Evolutionary conservation across 2,797 vertebrate genomes (phyloP).

Genomic region (Arrhamphus sclerolepis): DNA sequence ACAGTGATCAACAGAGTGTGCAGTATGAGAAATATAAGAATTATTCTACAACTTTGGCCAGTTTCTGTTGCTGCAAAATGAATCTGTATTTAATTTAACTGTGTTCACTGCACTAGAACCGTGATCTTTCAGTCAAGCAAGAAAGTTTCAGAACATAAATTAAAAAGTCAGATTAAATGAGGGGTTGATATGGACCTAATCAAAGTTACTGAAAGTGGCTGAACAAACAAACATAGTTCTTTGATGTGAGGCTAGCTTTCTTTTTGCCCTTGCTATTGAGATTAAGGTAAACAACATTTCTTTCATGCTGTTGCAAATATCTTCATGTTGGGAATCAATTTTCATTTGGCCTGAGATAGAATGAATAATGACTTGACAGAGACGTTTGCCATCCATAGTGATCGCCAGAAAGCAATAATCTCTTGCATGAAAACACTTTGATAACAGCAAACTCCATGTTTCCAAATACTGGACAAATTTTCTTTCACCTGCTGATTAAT

Average conservation of each 20-base stretch:
- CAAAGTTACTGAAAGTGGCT: slow-evolving; percentile 62
- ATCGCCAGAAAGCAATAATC: slow-evolving; percentile 45
- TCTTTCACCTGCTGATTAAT: slow-evolving; percentile 32
- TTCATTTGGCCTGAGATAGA: slow-evolving; percentile 68
- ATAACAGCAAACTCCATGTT: slow-evolving; percentile 28
- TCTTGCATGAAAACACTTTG: slow-evolving; percentile 55
- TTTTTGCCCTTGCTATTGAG: slow-evolving; percentile 56
- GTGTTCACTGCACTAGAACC: neutral
- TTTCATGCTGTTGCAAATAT: slow-evolving; percentile 75
- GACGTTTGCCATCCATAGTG: slow-evolving; percentile 66
- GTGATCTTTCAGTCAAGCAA: slow-evolving; percentile 25
- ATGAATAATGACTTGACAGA: slow-evolving; percentile 73
- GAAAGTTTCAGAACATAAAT: slow-evolving; percentile 58
- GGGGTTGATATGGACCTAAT: slow-evolving; percentile 61
- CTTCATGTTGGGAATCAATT: slow-evolving; percentile 73
- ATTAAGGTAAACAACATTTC: slow-evolving; percentile 68
- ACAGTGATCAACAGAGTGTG: neutral
- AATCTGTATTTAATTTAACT: slow-evolving; percentile 2
- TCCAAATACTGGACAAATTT: slow-evolving; percentile 19
- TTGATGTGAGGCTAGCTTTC: slow-evolving; percentile 66
- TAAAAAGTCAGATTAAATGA: slow-evolving; percentile 39
- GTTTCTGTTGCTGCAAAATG: neutral
- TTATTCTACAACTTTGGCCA: neutral
- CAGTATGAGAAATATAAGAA: neutral
- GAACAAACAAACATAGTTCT: slow-evolving; percentile 63